Evolutionary conservation across 2,113 vertebrate species (phyloP).

Genomic region (Hippocampus zosterae): DNA sequence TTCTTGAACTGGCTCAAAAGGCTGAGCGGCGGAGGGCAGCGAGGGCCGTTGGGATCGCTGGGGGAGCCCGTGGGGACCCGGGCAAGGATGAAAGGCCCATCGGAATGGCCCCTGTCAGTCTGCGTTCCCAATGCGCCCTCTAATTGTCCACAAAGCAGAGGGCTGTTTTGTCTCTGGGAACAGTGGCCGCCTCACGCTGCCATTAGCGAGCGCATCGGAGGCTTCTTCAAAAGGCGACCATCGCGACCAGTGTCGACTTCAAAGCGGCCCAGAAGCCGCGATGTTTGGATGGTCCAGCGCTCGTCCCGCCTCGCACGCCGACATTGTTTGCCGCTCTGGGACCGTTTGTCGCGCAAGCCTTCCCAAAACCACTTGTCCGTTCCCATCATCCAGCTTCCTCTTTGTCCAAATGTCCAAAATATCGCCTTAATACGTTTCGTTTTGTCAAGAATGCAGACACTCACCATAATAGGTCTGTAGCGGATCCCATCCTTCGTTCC

Average conservation of each 20-base stretch:
- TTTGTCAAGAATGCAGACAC: slow-evolving; percentile 11
- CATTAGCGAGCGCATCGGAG: slow-evolving; percentile 70
- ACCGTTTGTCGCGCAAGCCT: slow-evolving; percentile 25
- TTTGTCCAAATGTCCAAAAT: slow-evolving; percentile 3
- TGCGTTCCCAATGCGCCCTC: slow-evolving; percentile 70
- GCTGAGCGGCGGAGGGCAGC: slow-evolving; percentile 44
- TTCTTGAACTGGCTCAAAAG: slow-evolving; percentile 71
- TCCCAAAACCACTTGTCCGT: not conserved
- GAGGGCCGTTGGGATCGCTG: slow-evolving; percentile 44
- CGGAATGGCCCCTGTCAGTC: slow-evolving; percentile 67
- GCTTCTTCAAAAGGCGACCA: slow-evolving; percentile 68
- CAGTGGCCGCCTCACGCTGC: slow-evolving; percentile 67
- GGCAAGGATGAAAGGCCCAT: slow-evolving; percentile 63
- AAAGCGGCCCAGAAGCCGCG: slow-evolving; percentile 53
- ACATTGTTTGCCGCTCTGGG: slow-evolving; percentile 36
- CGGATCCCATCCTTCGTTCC: slow-evolving; percentile 80
- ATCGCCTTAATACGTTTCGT: not conserved
- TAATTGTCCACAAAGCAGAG: slow-evolving; percentile 75
- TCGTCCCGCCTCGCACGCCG: slow-evolving; percentile 50
- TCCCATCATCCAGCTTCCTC: slow-evolving; percentile 1
- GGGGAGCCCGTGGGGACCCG: slow-evolving; percentile 40
- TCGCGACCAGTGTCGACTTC: slow-evolving; percentile 68
- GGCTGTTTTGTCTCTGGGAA: slow-evolving; percentile 68
- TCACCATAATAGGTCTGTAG: slow-evolving; percentile 77
- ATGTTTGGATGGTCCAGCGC: slow-evolving; percentile 58